These are phyloP conservation scores for Ammodytes marinus DNA, from an alignment of 2,113 vertebrate species.

Conservation along the genomic window DNA sequence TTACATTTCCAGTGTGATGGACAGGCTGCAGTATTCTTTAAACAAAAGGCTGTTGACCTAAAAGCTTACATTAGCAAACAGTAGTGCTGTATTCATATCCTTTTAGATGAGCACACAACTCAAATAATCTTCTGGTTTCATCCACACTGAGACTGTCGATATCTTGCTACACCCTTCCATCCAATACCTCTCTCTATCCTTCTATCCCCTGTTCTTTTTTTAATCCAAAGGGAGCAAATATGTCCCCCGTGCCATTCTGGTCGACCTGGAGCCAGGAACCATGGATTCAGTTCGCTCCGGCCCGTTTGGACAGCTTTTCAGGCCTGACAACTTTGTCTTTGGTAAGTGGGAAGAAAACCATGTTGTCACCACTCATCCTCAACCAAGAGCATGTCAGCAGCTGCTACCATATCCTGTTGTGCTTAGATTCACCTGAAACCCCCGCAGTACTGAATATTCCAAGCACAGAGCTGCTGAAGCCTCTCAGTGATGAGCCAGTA, in stretches of 20 bases:
- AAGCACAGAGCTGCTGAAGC: slow-evolving; percentile 33
- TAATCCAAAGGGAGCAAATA: slow-evolving; percentile 80
- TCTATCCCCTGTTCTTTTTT: slow-evolving; percentile 1
- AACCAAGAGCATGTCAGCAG: slow-evolving; percentile 35
- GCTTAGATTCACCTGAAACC: slow-evolving; percentile 15
- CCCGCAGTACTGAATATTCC: slow-evolving; percentile 7
- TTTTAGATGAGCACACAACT: neutral
- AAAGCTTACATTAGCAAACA: neutral
- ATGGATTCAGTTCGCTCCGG: slow-evolving; percentile 87
- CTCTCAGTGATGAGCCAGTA: slow-evolving; percentile 26
- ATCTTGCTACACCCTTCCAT: slow-evolving; percentile 33
- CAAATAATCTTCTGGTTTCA: neutral
- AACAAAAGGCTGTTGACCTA: slow-evolving; percentile 11
- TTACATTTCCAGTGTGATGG: neutral
- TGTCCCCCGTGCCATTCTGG: slow-evolving; percentile 85
- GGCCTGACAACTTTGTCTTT: slow-evolving; percentile 87
- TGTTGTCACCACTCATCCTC: neutral
- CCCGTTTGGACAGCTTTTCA: slow-evolving; percentile 85
- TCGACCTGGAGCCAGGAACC: slow-evolving; percentile 86
- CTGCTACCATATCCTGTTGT: slow-evolving; percentile 29
- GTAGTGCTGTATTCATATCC: neutral
- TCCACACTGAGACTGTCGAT: slow-evolving; percentile 43
- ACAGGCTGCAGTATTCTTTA: neutral
- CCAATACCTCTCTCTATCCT: slow-evolving; percentile 19
- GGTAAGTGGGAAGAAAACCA: slow-evolving; percentile 70